phyloP scores from a whole-genome alignment of 2,888 invertebrate species.

The Nomada ruficornis region DNA sequence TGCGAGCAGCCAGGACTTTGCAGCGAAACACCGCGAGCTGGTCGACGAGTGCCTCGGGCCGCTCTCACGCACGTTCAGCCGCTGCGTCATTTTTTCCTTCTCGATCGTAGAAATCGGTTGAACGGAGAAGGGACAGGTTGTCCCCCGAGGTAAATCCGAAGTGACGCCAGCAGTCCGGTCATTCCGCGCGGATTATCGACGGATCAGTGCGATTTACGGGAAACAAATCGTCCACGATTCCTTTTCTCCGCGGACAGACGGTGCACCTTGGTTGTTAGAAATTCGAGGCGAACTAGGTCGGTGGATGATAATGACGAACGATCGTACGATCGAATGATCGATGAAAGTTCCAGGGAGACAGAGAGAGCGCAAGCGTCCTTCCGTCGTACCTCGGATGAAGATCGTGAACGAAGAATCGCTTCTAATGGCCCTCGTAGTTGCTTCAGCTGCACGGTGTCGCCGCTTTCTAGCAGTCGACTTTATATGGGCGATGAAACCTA shows the following conservation, averaged over 20 bases:
- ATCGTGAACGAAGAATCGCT: constrained; percentile 1
- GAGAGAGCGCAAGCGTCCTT: constrained; percentile 42
- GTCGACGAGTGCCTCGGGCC: background rate
- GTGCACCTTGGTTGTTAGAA: no score
- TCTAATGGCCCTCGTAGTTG: background rate
- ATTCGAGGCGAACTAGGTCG: constrained; percentile 13
- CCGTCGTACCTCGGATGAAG: constrained; percentile 13
- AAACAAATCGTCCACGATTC: no score
- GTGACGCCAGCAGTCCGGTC: no score
- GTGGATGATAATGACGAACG: constrained; percentile 33
- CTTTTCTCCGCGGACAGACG: no score
- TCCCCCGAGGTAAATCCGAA: background rate
- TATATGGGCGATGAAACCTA: constrained; percentile 1
- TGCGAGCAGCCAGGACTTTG: constrained; percentile 12
- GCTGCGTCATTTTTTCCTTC: background rate
- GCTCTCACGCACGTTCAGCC: constrained; percentile 7
- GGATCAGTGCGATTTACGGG: no score
- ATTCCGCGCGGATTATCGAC: no score
- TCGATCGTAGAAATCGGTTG: background rate
- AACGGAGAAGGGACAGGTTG: constrained; percentile 4
- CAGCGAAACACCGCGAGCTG: background rate
- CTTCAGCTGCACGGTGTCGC: background rate
- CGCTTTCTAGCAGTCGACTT: constrained; percentile 34
- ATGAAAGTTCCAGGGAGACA: constrained; percentile 41
- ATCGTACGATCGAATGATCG: constrained; percentile 21